Percentiles rank a stretch among this genome's conserved stretches.
These are phyloP conservation scores for Choristoneura fumiferana DNA, from an alignment of 1,140 invertebrate genomes.

Conservation along the genomic window DNA sequence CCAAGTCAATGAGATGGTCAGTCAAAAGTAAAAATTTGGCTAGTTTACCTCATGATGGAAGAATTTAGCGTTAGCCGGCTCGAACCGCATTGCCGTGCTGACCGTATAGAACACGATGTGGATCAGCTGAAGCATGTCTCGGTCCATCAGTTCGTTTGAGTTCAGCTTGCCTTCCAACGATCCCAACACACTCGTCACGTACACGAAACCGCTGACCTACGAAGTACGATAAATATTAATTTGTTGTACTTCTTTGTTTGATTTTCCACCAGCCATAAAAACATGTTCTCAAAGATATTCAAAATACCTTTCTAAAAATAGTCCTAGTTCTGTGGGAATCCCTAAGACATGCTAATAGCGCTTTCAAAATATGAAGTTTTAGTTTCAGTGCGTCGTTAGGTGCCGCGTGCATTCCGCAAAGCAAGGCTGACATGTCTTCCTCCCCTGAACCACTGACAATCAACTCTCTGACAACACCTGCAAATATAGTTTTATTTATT, in stretches of 20 bases:
- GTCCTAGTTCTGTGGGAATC: constrained; percentile 97
- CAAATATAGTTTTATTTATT: constrained; percentile 18
- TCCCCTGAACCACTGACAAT: constrained; percentile 95
- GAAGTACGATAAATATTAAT: constrained; percentile 11
- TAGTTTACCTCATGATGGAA: constrained; percentile 93
- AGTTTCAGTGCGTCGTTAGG: constrained; percentile 87
- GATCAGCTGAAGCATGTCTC: constrained; percentile 85
- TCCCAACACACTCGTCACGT: constrained; percentile 96
- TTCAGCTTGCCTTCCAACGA: constrained; percentile 92
- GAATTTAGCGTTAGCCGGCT: constrained; percentile 99
- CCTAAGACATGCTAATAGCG: constrained; percentile 91
- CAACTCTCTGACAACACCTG: constrained; percentile 89
- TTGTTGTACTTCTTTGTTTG: too few relatives aligned
- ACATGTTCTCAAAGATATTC: neutral
- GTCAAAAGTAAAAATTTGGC: too few relatives aligned
- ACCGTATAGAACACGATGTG: constrained; percentile 97
- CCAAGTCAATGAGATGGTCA: too few relatives aligned
- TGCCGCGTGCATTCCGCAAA: constrained; percentile 94
- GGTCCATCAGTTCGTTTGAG: constrained; percentile 64
- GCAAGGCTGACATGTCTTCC: constrained; percentile 95
- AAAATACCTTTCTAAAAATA: constrained; percentile 94
- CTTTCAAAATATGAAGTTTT: constrained; percentile 95
- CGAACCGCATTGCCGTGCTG: constrained; percentile 98
- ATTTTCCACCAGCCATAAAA: neutral
- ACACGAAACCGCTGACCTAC: constrained; percentile 95